phyloP scores from a whole-genome alignment of 2,888 invertebrate genomes.

The Coleophora deauratella region DNA sequence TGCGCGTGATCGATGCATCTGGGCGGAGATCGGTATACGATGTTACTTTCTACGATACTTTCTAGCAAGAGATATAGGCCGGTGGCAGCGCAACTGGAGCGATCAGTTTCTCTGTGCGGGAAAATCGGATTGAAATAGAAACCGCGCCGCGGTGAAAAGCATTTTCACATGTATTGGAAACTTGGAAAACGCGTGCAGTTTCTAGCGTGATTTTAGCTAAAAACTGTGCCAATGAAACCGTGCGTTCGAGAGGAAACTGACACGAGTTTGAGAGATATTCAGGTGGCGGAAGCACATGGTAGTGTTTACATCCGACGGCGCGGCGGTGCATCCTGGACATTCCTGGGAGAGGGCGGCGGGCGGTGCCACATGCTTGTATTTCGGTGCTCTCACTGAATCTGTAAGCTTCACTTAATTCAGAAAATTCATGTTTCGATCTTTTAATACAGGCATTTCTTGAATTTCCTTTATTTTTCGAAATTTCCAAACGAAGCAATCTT shows the following conservation, averaged over 20 bases:
- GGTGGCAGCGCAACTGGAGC: constrained; percentile 65
- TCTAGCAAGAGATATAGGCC: constrained; percentile 73
- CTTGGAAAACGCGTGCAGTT: constrained; percentile 28
- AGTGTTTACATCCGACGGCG: constrained; percentile 59
- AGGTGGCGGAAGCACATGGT: constrained; percentile 50
- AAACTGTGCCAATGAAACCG: too few species aligned
- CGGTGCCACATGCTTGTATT: constrained; percentile 21
- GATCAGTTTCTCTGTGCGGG: constrained; percentile 70
- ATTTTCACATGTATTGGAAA: constrained; percentile 51
- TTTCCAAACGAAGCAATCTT: too few species aligned
- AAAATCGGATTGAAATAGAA: constrained; percentile 74
- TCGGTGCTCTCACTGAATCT: background rate
- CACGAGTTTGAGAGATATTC: constrained; percentile 19
- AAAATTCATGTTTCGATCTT: too few species aligned
- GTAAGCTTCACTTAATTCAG: too few species aligned
- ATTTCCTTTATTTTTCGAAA: too few species aligned
- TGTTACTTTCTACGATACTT: constrained; percentile 74
- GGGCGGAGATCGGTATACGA: constrained; percentile 55
- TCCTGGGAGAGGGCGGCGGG: constrained; percentile 17
- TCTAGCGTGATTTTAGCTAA: background rate
- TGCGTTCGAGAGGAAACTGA: constrained; percentile 6
- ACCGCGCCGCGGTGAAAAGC: constrained; percentile 64
- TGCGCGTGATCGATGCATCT: constrained; percentile 60
- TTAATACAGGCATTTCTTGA: too few species aligned
- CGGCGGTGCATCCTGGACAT: constrained; percentile 32